A percentile compares a stretch with the other conserved stretches of the same genome.
Conservation (phyloP, 2,888 invertebrate species). For the Drosophila falleni region DNA sequence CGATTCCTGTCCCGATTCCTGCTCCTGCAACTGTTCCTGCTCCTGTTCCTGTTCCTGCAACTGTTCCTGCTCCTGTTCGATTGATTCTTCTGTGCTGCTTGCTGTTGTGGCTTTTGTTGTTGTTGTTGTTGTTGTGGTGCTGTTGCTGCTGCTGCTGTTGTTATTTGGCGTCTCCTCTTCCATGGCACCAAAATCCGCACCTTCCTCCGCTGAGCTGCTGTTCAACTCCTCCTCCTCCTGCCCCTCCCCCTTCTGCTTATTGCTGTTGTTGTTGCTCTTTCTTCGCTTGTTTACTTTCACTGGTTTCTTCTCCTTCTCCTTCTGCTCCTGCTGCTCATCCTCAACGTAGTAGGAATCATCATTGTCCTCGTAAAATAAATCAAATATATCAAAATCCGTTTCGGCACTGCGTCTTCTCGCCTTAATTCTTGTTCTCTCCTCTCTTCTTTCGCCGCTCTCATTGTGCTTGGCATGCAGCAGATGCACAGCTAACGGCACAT, state of each 20-base stretch:
- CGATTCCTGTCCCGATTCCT: background rate
- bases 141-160: conserved; percentile 1
- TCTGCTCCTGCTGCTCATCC: background rate
- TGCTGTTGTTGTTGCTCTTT: background rate
- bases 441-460: conserved; percentile 21
- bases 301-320: background rate
- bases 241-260: background rate
- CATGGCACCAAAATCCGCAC: conserved; percentile 74
- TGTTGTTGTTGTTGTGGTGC: background rate
- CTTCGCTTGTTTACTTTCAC: background rate
- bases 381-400: conserved; percentile 60
- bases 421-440: background rate
- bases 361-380: conserved; percentile 57
- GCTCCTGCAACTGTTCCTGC: background rate
- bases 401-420: conserved; percentile 28
- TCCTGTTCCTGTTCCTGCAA: background rate
- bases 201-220: conserved; percentile 74
- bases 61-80: conserved; percentile 10
- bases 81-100: conserved; percentile 2
- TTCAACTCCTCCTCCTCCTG: conserved; percentile 16
- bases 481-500: conserved; percentile 52
- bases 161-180: conserved; percentile 44
- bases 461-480: conserved; percentile 58
- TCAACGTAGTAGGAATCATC: conserved; percentile 59
- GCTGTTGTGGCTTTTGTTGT: background rate